These are phyloP conservation scores for Sinonovacula constricta DNA, from an alignment of 1,140 invertebrate genomes.

Conservation along the genomic window DNA sequence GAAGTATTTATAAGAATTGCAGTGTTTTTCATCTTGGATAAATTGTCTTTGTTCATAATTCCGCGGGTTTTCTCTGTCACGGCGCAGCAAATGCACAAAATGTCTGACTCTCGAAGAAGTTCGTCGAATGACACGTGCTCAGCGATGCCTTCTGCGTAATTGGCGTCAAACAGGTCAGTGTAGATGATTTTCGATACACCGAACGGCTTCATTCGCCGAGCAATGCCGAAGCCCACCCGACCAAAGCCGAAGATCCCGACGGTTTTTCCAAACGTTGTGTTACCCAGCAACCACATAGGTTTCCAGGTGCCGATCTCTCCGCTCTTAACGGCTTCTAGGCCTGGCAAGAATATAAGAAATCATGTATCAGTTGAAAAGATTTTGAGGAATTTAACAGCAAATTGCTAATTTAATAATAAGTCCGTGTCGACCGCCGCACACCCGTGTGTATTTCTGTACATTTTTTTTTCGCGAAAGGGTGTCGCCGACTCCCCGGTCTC, in stretches of 20 bases:
- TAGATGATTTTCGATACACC: conserved; percentile 85
- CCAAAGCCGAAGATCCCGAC: conserved; percentile 93
- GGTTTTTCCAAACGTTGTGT: conserved; percentile 85
- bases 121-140: conserved; percentile 82
- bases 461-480: too few species aligned
- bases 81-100: conserved; percentile 67
- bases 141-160: conserved; percentile 82
- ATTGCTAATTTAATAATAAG: too few species aligned
- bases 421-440: too few species aligned
- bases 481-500: too few species aligned
- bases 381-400: not conserved
- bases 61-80: conserved; percentile 59
- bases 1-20: conserved; percentile 66
- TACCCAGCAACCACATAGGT: conserved; percentile 92
- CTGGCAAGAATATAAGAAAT: conserved; percentile 50
- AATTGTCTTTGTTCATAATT: conserved; percentile 62
- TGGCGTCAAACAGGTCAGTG: conserved; percentile 82
- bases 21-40: conserved; percentile 77
- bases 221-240: conserved; percentile 83
- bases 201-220: conserved; percentile 84
- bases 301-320: conserved; percentile 83
- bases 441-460: too few species aligned
- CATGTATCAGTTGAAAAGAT: not conserved
- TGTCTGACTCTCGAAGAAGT: conserved; percentile 66
- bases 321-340: conserved; percentile 52